Percentiles rank a stretch among this genome's conserved stretches.
phyloP scores from a whole-genome alignment of 2,797 vertebrate genomes.

The Lepilemur septentrionalis region DNA sequence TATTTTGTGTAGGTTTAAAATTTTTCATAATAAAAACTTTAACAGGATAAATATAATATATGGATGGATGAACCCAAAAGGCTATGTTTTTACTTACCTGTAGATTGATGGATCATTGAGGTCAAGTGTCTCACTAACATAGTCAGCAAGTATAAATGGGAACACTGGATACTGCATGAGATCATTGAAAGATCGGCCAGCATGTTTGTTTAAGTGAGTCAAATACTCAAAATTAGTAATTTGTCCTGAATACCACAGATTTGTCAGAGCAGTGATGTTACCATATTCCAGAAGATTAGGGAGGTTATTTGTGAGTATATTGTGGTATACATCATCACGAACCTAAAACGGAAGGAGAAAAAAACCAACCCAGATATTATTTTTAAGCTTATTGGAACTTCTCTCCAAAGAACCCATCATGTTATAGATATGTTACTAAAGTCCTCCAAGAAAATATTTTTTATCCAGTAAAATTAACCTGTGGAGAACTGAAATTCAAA shows the following conservation, averaged over 20 bases:
- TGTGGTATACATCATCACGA: slow-evolving; percentile 97
- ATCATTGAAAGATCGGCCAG: slow-evolving; percentile 98
- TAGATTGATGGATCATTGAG: slow-evolving; percentile 92
- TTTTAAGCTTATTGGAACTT: not conserved
- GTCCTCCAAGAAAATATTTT: not conserved
- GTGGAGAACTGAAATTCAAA: not conserved
- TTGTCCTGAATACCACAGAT: slow-evolving; percentile 97
- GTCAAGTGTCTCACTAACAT: slow-evolving; percentile 94
- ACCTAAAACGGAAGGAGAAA: slow-evolving; percentile 85
- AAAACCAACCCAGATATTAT: not conserved
- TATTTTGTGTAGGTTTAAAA: not conserved
- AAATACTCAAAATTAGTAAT: slow-evolving; percentile 99
- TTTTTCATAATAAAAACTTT: not conserved
- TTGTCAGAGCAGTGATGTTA: slow-evolving; percentile 96
- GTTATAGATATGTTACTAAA: not conserved
- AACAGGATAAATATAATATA: not conserved
- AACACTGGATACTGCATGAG: slow-evolving; percentile 99
- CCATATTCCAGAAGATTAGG: slow-evolving; percentile 98
- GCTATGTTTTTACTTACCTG: slow-evolving; percentile 85
- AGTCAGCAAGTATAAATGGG: slow-evolving; percentile 97
- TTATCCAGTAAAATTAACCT: not conserved
- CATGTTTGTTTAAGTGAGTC: slow-evolving; percentile 99
- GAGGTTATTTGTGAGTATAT: slow-evolving; percentile 95
- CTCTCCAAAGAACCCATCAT: not conserved
- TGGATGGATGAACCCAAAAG: not conserved